Conservation (phyloP, 2,113 vertebrate species). For the Pygoscelis antarcticus region DNA sequence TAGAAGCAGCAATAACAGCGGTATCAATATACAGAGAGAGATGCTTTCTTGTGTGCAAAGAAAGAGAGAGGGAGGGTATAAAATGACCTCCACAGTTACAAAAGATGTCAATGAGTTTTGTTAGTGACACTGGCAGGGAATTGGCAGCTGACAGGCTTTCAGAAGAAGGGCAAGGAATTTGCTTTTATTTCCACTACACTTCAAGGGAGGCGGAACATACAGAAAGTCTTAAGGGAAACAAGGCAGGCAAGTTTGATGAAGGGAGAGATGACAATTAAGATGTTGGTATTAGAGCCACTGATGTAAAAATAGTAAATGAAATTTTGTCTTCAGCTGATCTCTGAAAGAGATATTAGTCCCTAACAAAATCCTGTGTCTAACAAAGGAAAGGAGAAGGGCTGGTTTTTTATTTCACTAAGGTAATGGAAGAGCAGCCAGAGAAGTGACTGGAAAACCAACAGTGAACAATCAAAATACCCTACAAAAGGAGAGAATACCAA, state of each 20-base stretch:
- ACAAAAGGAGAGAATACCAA: background rate
- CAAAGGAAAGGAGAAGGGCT: background rate
- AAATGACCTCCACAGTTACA: background rate
- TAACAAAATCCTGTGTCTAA: background rate
- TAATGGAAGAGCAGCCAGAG: background rate
- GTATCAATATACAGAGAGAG: accelerated
- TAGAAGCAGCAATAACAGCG: background rate
- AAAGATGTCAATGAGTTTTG: background rate
- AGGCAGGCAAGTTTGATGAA: background rate
- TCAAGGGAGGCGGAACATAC: background rate
- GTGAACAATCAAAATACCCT: background rate
- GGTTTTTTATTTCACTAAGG: background rate
- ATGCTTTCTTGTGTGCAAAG: background rate
- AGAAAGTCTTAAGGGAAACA: background rate
- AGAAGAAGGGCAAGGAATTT: background rate
- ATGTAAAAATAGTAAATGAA: background rate
- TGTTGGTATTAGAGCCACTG: background rate
- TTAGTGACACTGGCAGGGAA: background rate
- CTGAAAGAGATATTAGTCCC: background rate
- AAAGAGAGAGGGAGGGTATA: background rate
- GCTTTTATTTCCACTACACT: background rate
- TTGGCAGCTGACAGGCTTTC: background rate
- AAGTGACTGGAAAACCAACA: background rate
- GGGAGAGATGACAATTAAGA: background rate
- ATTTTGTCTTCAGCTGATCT: background rate